These are phyloP conservation scores for Schizopygopsis malacanthus DNA, from an alignment of 2,797 vertebrate genomes.

Conservation along the genomic window DNA sequence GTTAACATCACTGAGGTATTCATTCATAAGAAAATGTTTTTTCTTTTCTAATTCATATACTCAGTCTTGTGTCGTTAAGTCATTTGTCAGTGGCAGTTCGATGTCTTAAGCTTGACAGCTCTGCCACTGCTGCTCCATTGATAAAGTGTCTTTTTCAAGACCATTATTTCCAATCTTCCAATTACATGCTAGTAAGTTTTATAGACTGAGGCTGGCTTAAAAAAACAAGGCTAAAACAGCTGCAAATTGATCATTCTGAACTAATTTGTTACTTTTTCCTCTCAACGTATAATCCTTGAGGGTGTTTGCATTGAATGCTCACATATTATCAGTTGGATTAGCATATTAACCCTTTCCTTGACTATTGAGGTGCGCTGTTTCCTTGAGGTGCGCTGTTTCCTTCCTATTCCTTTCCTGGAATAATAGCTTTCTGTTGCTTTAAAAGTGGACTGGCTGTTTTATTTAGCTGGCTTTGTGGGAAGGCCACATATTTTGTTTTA, in stretches of 20 bases:
- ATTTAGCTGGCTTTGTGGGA: constrained; percentile 42
- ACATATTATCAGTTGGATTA: constrained; percentile 41
- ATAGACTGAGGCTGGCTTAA: constrained; percentile 53
- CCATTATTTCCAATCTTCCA: constrained; percentile 67
- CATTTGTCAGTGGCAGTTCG: constrained; percentile 44
- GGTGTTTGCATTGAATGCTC: constrained; percentile 40
- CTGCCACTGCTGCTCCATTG: constrained; percentile 40
- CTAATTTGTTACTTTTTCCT: constrained; percentile 49
- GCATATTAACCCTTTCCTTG: constrained; percentile 35
- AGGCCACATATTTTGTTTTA: constrained; percentile 65
- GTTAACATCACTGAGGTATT: neutral
- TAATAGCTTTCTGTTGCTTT: constrained; percentile 32
- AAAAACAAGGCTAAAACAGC: constrained; percentile 56
- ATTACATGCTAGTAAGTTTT: constrained; percentile 61
- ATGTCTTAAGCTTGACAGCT: constrained; percentile 51
- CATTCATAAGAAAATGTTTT: constrained; percentile 4
- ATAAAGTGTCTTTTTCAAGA: constrained; percentile 63
- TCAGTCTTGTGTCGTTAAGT: constrained; percentile 17
- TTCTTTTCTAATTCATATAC: constrained; percentile 30
- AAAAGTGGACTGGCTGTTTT: constrained; percentile 23
- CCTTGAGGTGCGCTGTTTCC: neutral
- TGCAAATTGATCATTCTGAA: constrained; percentile 45
- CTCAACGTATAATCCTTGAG: constrained; percentile 19
- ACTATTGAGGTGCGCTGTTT: neutral
- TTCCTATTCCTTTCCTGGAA: too few relatives aligned